Base-by-base conservation (phyloP, 2,797 vertebrate species). In the Falco berigora region DNA sequence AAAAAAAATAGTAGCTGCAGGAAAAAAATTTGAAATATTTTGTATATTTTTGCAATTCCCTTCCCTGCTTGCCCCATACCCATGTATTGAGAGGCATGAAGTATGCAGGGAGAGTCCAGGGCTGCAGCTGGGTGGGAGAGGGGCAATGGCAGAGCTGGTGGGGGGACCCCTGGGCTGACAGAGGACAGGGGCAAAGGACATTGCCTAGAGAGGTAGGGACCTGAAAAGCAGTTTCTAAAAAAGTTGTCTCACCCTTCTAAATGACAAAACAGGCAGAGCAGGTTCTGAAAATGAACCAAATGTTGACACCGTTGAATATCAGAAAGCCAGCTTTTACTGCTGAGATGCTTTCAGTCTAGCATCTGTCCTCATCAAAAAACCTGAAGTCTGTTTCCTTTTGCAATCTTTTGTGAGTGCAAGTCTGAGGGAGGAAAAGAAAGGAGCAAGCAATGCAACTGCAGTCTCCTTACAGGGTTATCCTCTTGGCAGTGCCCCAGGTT, bases 391-490 rank as follows among this genome's bases (percentile, higher is more conserved):
- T 83, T 95, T 94, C 85, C 38, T 76, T 92, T 88, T 83, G 56
- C 71, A 72, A 14, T 93, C 61, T 67, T 92, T 92, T 3, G 0
- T 83, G 75, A 94, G 44, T 71, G 50, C 81, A 79, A 67, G 52
- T 89, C 59, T 38, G 68, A 66, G 49, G 47, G 87, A 94, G 75
- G 64, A 88, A 66, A 84, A 87, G n/a, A 86, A 88, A 95, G 79
- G 75, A 88, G 49, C 55, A 85, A 69, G 84, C 47, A 84, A 28
- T 81, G 61, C 67, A 95, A 80, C 67, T 71, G 68, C 69, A 69
- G 66, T 79, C 92, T 89, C 67, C 87, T 95, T 83, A 93, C 76
- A 85, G 91, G 85, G 94, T 96, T 96, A 94, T 97, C 93, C 89
- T 91, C 63, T 75, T 92, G 94, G 94, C 92, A 82, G 73, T 81